Conservation (phyloP, 2,113 vertebrate species). For the Gyps fulvus region DNA sequence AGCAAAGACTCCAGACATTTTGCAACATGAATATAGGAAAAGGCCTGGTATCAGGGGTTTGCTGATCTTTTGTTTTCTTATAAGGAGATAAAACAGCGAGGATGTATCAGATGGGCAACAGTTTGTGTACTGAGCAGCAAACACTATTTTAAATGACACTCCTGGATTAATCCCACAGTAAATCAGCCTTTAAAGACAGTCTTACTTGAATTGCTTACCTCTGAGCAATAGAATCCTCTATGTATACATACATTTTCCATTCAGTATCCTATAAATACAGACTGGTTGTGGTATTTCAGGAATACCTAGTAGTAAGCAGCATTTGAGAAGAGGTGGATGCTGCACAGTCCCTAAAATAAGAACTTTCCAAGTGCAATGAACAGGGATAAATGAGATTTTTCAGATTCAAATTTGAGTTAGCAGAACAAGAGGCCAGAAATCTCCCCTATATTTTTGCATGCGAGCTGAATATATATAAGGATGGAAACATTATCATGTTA, state of each 20-base stretch:
- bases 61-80: neutral
- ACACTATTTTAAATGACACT: neutral
- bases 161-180: neutral
- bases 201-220: neutral
- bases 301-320: neutral
- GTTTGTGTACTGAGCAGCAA: neutral
- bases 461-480: neutral
- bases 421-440: neutral
- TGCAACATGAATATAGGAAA: neutral
- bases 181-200: neutral
- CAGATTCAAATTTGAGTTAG: neutral
- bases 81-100: neutral
- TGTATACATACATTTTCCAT: neutral
- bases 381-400: neutral
- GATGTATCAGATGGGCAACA: neutral
- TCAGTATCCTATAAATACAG: neutral
- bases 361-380: neutral
- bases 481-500: neutral
- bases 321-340: neutral
- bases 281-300: neutral
- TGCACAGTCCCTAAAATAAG: neutral
- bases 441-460: neutral
- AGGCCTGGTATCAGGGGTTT: neutral
- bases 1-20: neutral
- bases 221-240: neutral